Percentiles rank a stretch among this genome's conserved stretches.
These are phyloP conservation scores for Brachionus koreanus DNA, from an alignment of 1,140 invertebrate genomes.

Conservation along the genomic window DNA sequence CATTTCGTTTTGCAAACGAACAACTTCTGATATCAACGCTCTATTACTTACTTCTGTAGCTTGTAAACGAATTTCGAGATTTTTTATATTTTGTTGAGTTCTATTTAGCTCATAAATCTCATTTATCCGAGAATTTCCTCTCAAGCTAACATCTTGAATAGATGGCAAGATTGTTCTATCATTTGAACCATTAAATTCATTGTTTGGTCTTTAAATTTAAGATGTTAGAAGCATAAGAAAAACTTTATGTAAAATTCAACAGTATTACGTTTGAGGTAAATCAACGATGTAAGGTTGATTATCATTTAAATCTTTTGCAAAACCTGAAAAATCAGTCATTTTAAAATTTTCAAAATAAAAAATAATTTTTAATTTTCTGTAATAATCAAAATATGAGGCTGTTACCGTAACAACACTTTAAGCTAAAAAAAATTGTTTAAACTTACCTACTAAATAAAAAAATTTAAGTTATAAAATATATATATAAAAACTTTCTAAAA, in stretches of 20 bases:
- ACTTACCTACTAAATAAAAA: too few species aligned
- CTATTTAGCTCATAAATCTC: background rate
- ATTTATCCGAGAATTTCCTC: background rate
- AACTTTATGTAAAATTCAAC: background rate
- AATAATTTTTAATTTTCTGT: too few species aligned
- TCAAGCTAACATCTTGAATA: background rate
- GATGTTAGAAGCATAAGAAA: too few species aligned
- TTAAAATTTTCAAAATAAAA: too few species aligned
- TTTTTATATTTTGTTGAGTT: conserved; percentile 33
- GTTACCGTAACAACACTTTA: too few species aligned
- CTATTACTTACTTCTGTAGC: conserved; percentile 57
- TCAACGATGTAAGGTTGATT: conserved; percentile 1
- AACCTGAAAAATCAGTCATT: background rate
- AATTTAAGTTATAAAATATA: too few species aligned
- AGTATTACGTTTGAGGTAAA: background rate
- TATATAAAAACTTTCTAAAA: too few species aligned
- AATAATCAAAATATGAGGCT: too few species aligned
- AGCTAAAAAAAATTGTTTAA: too few species aligned
- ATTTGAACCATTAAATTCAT: background rate
- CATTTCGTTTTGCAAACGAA: conserved; percentile 56
- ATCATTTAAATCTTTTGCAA: background rate
- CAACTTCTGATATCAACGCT: conserved; percentile 56
- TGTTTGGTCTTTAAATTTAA: background rate
- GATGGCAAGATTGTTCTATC: background rate
- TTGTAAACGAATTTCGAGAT: conserved; percentile 53